These are phyloP conservation scores for Clavelina lepadiformis DNA, from an alignment of 23 tunicate genomes.

Conservation along the genomic window DNA sequence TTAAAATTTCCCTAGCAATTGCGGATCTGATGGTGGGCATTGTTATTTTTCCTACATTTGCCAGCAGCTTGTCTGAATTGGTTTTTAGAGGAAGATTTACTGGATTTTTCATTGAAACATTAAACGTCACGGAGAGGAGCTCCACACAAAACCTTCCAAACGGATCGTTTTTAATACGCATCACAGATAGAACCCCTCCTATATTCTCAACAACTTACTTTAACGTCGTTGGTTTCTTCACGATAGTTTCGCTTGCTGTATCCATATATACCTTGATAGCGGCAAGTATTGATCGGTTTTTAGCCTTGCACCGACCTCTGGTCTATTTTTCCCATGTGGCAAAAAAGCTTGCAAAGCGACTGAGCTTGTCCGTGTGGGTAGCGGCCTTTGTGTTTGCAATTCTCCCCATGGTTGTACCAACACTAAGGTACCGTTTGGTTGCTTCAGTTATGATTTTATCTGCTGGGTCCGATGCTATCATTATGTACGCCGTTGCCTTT, in stretches of 20 bases:
- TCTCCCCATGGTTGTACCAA: slow-evolving; percentile 31
- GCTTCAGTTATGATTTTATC: slow-evolving; percentile 32
- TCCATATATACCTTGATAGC: slow-evolving; percentile 44
- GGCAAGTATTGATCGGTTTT: slow-evolving; percentile 54
- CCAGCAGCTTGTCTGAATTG: slow-evolving; percentile 11
- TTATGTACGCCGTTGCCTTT: slow-evolving; percentile 26
- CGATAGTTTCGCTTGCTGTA: slow-evolving; percentile 34
- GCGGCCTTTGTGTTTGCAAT: slow-evolving; percentile 22
- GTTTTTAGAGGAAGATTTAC: no score
- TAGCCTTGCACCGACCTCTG: slow-evolving; percentile 42
- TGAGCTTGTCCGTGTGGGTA: slow-evolving; percentile 24
- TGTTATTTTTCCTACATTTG: slow-evolving; percentile 45
- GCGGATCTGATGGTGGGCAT: slow-evolving; percentile 63
- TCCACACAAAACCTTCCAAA: no score
- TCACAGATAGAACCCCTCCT: no score
- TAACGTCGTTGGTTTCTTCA: slow-evolving; percentile 52
- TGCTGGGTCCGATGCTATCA: slow-evolving; percentile 11
- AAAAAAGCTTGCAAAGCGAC: slow-evolving; percentile 21
- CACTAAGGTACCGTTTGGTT: slow-evolving; percentile 22
- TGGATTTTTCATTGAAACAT: not conserved
- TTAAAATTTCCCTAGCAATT: slow-evolving; percentile 56
- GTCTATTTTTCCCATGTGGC: slow-evolving; percentile 31
- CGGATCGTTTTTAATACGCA: no score
- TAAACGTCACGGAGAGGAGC: no score
- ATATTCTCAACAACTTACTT: slow-evolving; percentile 4